These are phyloP conservation scores for Eulithis prunata DNA, from an alignment of 2,888 invertebrate species.

Conservation along the genomic window DNA sequence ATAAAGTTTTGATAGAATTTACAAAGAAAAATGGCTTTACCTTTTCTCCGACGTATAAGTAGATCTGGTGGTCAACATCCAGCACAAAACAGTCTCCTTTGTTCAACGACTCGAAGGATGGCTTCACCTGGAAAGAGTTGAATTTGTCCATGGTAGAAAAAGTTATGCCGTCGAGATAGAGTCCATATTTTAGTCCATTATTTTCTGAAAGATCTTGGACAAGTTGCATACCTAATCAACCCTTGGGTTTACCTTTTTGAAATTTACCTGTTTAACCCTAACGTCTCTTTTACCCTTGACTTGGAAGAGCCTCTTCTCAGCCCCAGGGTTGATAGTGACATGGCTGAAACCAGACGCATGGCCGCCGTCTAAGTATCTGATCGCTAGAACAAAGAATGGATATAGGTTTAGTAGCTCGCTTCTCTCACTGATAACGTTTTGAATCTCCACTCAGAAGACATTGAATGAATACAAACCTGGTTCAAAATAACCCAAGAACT, in stretches of 20 bases:
- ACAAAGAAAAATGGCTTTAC: neutral
- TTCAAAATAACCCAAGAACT: conserved; percentile 92
- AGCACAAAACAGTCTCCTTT: conserved; percentile 96
- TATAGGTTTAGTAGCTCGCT: too few species aligned
- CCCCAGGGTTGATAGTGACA: conserved; percentile 89
- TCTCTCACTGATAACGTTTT: too few species aligned
- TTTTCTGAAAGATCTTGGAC: too few species aligned
- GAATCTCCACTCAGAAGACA: too few species aligned
- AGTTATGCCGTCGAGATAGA: too few species aligned
- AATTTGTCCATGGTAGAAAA: too few species aligned
- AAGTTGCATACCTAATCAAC: too few species aligned
- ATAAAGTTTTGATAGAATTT: too few species aligned
- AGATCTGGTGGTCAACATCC: conserved; percentile 91
- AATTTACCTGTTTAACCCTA: conserved; percentile 88
- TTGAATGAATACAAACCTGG: conserved; percentile 70
- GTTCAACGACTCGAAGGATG: conserved; percentile 91
- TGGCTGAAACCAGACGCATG: conserved; percentile 94
- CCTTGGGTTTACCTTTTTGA: too few species aligned
- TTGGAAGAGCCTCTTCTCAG: conserved; percentile 92
- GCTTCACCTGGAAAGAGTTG: conserved; percentile 78
- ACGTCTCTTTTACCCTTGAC: conserved; percentile 96
- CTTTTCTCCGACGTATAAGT: conserved; percentile 91
- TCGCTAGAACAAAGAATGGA: conserved; percentile 71
- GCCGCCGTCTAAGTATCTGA: conserved; percentile 93
- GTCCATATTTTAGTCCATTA: too few species aligned